Evolutionary conservation across 1,140 invertebrate species (phyloP).

Genomic region (Paramacrobiotus metropolitanus): DNA sequence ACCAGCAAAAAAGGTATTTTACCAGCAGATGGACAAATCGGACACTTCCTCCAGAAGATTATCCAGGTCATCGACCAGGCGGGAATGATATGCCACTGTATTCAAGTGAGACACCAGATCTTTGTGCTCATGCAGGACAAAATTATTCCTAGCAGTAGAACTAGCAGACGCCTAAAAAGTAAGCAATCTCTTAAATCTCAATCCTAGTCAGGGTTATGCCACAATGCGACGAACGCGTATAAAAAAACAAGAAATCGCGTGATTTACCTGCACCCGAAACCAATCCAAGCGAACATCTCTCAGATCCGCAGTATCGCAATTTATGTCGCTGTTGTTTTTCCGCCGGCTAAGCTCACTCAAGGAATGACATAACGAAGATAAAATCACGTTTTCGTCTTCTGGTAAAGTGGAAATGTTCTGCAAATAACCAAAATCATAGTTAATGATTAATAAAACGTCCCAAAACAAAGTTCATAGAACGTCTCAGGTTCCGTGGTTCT

Average conservation of each 20-base stretch:
- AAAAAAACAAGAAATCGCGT: slow-evolving; percentile 3
- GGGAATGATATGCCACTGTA: slow-evolving; percentile 84
- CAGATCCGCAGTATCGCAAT: slow-evolving; percentile 39
- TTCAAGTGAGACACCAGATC: slow-evolving; percentile 76
- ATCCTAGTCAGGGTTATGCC: slow-evolving; percentile 49
- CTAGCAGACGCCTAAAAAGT: background rate
- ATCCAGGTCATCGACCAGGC: slow-evolving; percentile 95
- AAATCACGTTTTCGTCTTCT: slow-evolving; percentile 79
- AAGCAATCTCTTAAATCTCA: too few species aligned
- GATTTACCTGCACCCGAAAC: slow-evolving; percentile 61
- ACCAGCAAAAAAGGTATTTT: too few species aligned
- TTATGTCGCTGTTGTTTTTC: slow-evolving; percentile 4
- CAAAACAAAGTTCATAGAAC: too few species aligned
- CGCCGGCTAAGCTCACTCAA: slow-evolving; percentile 40
- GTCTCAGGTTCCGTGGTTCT: too few species aligned
- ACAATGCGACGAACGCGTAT: slow-evolving; percentile 60
- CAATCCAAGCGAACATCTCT: slow-evolving; percentile 80
- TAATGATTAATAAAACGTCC: too few species aligned
- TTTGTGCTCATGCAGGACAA: slow-evolving; percentile 47
- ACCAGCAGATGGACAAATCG: slow-evolving; percentile 84
- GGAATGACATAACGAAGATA: slow-evolving; percentile 72
- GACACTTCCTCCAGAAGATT: slow-evolving; percentile 87
- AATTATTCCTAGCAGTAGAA: background rate
- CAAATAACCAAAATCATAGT: slow-evolving; percentile 8
- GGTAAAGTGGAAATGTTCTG: slow-evolving; percentile 29